Conservation (phyloP, 2,113 vertebrate species). For the Gymnocephalus cernua region DNA sequence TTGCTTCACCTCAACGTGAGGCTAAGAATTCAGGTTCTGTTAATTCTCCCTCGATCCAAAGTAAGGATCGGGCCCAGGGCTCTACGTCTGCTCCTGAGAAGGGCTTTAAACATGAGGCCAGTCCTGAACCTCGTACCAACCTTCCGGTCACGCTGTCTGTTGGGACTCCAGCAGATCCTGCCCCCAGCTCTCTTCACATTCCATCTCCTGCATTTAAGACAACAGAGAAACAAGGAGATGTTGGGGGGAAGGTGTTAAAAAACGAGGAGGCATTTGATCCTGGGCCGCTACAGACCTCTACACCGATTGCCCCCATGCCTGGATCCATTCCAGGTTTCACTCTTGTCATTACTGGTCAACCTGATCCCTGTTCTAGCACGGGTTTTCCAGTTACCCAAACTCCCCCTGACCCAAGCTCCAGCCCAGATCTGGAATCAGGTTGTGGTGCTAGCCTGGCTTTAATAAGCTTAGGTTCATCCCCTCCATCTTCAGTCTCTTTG, state of each 20-base stretch:
- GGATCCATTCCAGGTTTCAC: conserved; percentile 22
- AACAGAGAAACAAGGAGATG: conserved; percentile 5
- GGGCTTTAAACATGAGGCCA: not conserved
- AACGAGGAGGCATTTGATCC: conserved; percentile 27
- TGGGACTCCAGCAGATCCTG: not conserved
- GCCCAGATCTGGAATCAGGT: conserved; percentile 32
- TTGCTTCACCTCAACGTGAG: not conserved
- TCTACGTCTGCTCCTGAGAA: not conserved
- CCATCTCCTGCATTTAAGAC: not conserved
- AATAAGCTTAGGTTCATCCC: conserved; percentile 61
- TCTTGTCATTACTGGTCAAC: not conserved
- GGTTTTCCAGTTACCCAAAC: conserved; percentile 38
- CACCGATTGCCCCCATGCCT: conserved; percentile 49
- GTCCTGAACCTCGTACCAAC: not conserved
- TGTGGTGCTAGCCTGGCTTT: conserved; percentile 30
- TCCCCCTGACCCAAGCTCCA: conserved; percentile 37
- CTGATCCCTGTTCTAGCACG: not conserved
- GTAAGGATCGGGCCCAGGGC: not conserved
- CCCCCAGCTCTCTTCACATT: conserved; percentile 43
- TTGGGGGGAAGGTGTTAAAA: not conserved
- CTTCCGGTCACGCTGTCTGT: not conserved
- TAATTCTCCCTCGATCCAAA: conserved; percentile 11
- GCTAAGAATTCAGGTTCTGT: not conserved
- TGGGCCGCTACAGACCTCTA: conserved; percentile 70
- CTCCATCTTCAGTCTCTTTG: conserved; percentile 39